Base-by-base conservation (phyloP, 1,140 invertebrate species). In the Trigoniulus corallinus region DNA sequence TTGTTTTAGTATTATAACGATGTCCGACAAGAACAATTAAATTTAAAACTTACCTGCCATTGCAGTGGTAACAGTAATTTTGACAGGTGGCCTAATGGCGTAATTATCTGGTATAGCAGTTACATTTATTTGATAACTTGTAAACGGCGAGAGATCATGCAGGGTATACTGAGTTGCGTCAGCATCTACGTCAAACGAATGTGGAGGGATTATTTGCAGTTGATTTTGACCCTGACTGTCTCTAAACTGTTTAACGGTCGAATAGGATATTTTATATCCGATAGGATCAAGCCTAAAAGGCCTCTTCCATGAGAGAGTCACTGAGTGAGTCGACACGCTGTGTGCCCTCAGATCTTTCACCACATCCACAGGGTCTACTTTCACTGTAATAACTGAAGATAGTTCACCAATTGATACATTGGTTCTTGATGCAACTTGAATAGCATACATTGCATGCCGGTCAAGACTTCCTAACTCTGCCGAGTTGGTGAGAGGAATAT, bases 11-110 rank as follows among this genome's bases (percentile, higher is more conserved):
- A 12, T 29, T 2, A 45, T 13, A 25, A 23, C 7, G 10, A 34
- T 34, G 15, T n/a, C n/a, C n/a, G n/a, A 15, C 15, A 34, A 7
- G 29, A 45, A 54, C n/a, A 27, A n/a, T 21, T 20, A 12, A 49
- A 15, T 48, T n/a, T 18, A 13, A 4, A 21, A 47, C 57, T 53
- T 52, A 66, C 64, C 64, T 0, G 87, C 89, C 88, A 93, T 93
- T 68, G 93, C 88, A 0, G 88, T 94, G 0, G 88, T 94, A 1
- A 93, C 87, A 0, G 83, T 89, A n/a, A 93, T 91, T 65, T 87
- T 87, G 0, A 87, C 86, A 0, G 88, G 87, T 20, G 89, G 88
- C 57, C 82, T 73, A 61, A 91, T 93, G 0, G 78, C 77, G 48
- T 78, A 75, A 59, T 92, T 86, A 25, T 79, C 74, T 0, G 88